Evolutionary conservation across 1,140 invertebrate species (phyloP), one percentile per base, ranked within the genome.

Genomic region (Elymnias hypermnestra): DNA sequence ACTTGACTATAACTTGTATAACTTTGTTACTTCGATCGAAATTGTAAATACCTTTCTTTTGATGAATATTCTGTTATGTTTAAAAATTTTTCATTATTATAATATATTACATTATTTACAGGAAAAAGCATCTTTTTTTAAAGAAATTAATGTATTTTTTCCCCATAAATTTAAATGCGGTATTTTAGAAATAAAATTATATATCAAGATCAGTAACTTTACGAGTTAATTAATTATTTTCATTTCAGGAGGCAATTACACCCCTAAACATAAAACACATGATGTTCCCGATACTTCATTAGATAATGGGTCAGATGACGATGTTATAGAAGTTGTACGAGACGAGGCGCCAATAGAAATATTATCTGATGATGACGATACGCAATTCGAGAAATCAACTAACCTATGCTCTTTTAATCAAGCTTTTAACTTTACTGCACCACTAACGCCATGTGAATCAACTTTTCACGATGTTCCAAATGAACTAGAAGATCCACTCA

Each of bases 311-410:
- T 84, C 81, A 10, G 81, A 84, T 45, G 82, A 85, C 58, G 82
- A 85, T 36, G 78, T 83, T 4, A 83, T 85, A 38, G 82, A 85
- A 66, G 82, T 85, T 9, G 69, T 82, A 17, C 66, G 75, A 55
- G 82, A 83, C 37, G 82, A 85, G 50, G 75, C 78, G 4, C 82
- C 82, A 1, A 85, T 85, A 15, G 78, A 82, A 63, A 83, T 85
- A 54, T 31, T 85, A 25, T 83, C 82, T 0, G 82, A 85, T 10
- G 75, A 64, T 2, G 78, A 85, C 57, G 82, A 85, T 62, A 38
- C 58, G 22, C 72, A 81, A 51, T 21, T 72, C 36, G 56, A 55
- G 62, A 64, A 38, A 36, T 13, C 47, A 0, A 53, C 42, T 33
- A 43, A 43, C 29, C 29, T 56, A 2, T 28, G 48, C 12, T 18